Base-by-base conservation (phyloP, 2,113 vertebrate genomes). In the Conger conger region DNA sequence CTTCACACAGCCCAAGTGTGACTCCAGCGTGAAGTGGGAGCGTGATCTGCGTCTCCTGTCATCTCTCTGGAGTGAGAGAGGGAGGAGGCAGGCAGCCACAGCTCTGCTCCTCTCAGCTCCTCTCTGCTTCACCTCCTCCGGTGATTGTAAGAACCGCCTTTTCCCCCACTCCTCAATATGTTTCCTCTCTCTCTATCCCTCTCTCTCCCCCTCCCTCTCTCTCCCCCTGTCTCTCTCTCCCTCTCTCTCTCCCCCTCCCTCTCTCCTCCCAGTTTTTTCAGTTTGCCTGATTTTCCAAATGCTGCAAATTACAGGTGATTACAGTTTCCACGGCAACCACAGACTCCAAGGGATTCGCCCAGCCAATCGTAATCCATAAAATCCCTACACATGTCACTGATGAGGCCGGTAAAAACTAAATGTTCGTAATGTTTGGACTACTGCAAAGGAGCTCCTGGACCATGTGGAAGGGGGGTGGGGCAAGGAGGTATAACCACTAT, bases 271-370 rank as follows among this genome's bases (percentile, higher is more conserved):
- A 27, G 57, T 27, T 63, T 35, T 42, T 36, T 84, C 83, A 81
- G 42, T 37, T 42, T 53, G 33, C 53, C 76, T 79, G 81, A 33
- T 82, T 37, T 50, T 76, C 82, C 45, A 45, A 68, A 35, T 86
- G 79, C 87, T 81, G 84, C 82, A 40, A 88, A 88, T 88, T 81
- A 86, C 50, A 88, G 35, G 88, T 88, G 83, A 88, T 50, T 76
- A 83, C 30, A 91, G 94, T 95, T 91, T 92, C 88, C 92, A 93
- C 91, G 91, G 92, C 90, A 93, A 94, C 93, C 86, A 50, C 91
- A 88, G 93, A 94, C 93, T 93, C 94, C 88, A 90, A 87, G 90
- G 91, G 90, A 90, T 86, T 86, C 7, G 79, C 88, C 92, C 91
- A 76, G 88, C 92, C 92, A 93, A 94, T 93, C 83, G 90, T 2